Conservation (phyloP, 2,113 vertebrate genomes). For the Amazona guildingii region DNA sequence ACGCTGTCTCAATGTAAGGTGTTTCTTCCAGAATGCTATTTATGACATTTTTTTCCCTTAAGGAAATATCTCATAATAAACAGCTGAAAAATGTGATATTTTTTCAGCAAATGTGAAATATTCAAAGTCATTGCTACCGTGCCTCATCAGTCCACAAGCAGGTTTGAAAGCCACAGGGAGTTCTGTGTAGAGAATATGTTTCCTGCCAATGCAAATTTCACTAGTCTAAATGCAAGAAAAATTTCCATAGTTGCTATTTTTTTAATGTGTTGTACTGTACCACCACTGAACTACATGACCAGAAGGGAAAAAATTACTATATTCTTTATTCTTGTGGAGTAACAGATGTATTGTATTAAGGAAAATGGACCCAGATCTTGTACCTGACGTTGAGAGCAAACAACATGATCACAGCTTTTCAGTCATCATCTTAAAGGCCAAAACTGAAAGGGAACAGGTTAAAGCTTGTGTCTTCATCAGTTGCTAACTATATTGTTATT, state of each 20-base stretch:
- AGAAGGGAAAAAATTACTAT: neutral
- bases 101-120: neutral
- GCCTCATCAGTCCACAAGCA: neutral
- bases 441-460: neutral
- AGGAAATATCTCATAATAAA: neutral
- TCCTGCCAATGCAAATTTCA: neutral
- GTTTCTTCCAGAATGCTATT: conserved; percentile 1
- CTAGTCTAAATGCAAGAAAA: neutral
- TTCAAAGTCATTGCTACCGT: neutral
- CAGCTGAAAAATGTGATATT: neutral
- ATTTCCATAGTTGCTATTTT: neutral
- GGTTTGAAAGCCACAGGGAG: neutral
- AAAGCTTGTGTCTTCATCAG: neutral
- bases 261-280: neutral
- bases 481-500: neutral
- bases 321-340: neutral
- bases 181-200: neutral
- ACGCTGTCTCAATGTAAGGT: neutral
- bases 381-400: neutral
- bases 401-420: neutral
- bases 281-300: neutral
- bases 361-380: neutral
- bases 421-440: neutral
- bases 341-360: neutral
- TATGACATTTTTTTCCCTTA: neutral